phyloP scores from a whole-genome alignment of 2,888 invertebrate genomes.

The Glaucopsyche alexis region DNA sequence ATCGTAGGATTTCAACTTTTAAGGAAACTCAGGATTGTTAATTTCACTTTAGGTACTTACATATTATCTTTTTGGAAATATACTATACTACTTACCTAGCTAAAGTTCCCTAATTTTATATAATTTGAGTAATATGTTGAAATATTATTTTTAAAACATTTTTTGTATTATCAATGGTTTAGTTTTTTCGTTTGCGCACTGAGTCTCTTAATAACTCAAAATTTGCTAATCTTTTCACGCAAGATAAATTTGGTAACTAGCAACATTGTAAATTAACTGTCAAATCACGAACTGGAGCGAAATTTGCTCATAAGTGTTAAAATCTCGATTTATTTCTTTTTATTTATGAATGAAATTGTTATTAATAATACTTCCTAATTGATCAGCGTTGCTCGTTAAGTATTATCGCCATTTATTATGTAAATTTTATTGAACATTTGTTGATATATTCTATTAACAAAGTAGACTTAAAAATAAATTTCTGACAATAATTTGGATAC shows the following conservation, averaged over 20 bases:
- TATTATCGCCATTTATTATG: not conserved
- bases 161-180: too few relatives aligned
- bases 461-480: constrained; percentile 21
- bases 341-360: constrained; percentile 71
- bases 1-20: too few relatives aligned
- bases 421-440: not conserved
- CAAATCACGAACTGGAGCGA: constrained; percentile 68
- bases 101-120: too few relatives aligned
- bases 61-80: too few relatives aligned
- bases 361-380: constrained; percentile 16
- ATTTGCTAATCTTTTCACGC: not conserved
- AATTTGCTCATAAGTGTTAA: constrained; percentile 53
- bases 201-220: not conserved
- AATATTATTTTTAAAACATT: too few relatives aligned
- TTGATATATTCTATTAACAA: not conserved
- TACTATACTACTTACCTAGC: too few relatives aligned
- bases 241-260: constrained; percentile 34
- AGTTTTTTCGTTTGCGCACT: too few relatives aligned
- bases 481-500: constrained; percentile 11
- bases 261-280: constrained; percentile 53
- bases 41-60: too few relatives aligned
- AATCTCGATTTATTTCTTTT: constrained; percentile 47
- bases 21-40: too few relatives aligned
- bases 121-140: too few relatives aligned
- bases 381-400: not conserved